A percentile compares a stretch with the other conserved stretches of the same genome.
Evolutionary conservation across 2,797 vertebrate species (phyloP).

Genomic region (Petrocephalus schoutedeni): DNA sequence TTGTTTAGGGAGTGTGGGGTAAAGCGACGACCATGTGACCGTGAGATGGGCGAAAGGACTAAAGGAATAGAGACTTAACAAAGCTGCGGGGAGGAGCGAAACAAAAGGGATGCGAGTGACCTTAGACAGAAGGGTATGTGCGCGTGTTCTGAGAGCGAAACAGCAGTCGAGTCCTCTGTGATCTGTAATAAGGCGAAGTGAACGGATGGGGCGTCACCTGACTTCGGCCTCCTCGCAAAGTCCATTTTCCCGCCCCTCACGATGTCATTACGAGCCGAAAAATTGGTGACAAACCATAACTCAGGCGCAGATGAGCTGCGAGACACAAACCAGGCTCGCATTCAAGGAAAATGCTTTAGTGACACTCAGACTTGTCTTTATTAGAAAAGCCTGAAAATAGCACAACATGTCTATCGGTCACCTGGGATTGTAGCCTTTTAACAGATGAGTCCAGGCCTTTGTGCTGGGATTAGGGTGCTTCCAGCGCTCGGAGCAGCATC

Average conservation of each 20-base stretch:
- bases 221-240: neutral
- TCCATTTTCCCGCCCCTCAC: neutral
- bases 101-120: neutral
- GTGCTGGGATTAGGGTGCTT: neutral
- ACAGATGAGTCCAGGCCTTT: neutral
- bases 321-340: neutral
- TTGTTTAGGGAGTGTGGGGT: neutral
- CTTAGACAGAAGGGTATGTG: neutral
- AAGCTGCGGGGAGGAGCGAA: neutral
- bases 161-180: neutral
- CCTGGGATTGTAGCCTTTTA: neutral
- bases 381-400: neutral
- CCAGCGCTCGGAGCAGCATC: neutral
- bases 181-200: neutral
- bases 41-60: neutral
- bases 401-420: neutral
- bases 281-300: neutral
- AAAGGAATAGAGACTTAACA: neutral
- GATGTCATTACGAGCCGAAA: neutral
- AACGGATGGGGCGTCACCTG: neutral
- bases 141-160: neutral
- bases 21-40: neutral
- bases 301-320: neutral
- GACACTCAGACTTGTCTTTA: conserved; percentile 14
- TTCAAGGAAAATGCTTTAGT: neutral